phyloP scores from a whole-genome alignment of 1,140 invertebrate genomes.

The Agrilus planipennis region DNA sequence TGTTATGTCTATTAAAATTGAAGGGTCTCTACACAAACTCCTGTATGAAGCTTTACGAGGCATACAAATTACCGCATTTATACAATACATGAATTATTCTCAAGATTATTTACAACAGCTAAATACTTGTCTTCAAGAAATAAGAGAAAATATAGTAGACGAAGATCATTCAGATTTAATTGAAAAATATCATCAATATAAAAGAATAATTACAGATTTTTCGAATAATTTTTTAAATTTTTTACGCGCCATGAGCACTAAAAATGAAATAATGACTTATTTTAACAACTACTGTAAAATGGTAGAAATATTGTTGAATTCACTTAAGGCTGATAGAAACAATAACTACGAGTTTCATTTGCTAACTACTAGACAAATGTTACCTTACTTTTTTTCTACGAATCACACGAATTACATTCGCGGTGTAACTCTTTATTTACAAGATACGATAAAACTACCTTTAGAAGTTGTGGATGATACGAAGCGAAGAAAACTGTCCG shows the following conservation, averaged over 20 bases:
- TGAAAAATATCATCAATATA: conserved; percentile 12
- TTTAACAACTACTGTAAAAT: conserved; percentile 15
- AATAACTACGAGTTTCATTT: conserved; percentile 19
- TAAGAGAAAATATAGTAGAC: conserved; percentile 12
- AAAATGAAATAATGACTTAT: conserved; percentile 15
- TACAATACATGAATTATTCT: conserved; percentile 13
- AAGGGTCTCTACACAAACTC: conserved; percentile 14
- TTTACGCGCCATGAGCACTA: conserved; percentile 11
- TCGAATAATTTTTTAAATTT: conserved; percentile 13
- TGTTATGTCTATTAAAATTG: conserved; percentile 13
- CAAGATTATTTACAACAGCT: conserved; percentile 11
- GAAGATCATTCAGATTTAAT: conserved; percentile 12
- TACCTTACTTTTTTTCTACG: conserved; percentile 12
- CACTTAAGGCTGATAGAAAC: conserved; percentile 14
- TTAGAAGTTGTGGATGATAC: conserved; percentile 15
- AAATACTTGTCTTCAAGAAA: conserved; percentile 10
- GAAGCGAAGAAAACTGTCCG: conserved; percentile 18
- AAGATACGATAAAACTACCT: conserved; percentile 18
- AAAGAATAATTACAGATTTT: conserved; percentile 13
- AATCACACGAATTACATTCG: conserved; percentile 18
- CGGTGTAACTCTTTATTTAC: conserved; percentile 20
- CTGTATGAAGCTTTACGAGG: conserved; percentile 13
- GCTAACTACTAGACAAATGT: conserved; percentile 13
- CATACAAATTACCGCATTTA: conserved; percentile 14
- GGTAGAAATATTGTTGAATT: conserved; percentile 16